These are phyloP conservation scores for Noctua comes DNA, from an alignment of 2,888 invertebrate genomes.

Conservation along the genomic window DNA sequence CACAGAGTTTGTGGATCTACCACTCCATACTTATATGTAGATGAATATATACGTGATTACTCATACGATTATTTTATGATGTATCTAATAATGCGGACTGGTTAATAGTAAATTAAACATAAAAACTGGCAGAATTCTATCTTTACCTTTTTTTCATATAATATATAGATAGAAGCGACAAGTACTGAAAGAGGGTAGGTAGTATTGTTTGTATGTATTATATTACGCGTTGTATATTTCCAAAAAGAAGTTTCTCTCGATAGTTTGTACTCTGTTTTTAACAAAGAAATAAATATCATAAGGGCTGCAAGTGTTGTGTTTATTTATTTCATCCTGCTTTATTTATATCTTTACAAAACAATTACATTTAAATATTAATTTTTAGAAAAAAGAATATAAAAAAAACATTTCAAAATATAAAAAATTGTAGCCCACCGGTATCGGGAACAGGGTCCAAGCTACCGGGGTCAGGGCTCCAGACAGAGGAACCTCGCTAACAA, in stretches of 20 bases:
- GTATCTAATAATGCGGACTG: constrained; percentile 3
- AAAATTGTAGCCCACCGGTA: too few species aligned
- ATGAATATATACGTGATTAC: neutral
- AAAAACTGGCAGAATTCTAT: neutral
- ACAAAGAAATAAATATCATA: constrained; percentile 71
- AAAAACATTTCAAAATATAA: too few species aligned
- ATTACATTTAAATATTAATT: too few species aligned
- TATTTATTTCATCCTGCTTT: constrained; percentile 26
- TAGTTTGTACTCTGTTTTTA: constrained; percentile 74
- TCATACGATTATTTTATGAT: constrained; percentile 3
- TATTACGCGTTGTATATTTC: constrained; percentile 69
- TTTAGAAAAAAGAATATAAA: too few species aligned
- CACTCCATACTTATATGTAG: neutral
- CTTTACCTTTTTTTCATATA: neutral
- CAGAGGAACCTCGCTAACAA: too few species aligned
- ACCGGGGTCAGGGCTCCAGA: too few species aligned
- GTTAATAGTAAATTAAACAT: neutral
- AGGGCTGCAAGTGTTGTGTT: constrained; percentile 63
- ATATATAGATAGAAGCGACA: constrained; percentile 28
- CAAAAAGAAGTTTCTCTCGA: constrained; percentile 62
- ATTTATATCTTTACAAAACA: too few species aligned
- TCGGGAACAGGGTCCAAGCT: too few species aligned
- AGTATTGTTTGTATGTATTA: constrained; percentile 50
- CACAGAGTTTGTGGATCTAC: constrained; percentile 10
- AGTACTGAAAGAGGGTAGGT: constrained; percentile 32